Percentiles rank a stretch among this genome's conserved stretches.
phyloP scores from a whole-genome alignment of 2,888 invertebrate species.

The Urechis unicinctus region DNA sequence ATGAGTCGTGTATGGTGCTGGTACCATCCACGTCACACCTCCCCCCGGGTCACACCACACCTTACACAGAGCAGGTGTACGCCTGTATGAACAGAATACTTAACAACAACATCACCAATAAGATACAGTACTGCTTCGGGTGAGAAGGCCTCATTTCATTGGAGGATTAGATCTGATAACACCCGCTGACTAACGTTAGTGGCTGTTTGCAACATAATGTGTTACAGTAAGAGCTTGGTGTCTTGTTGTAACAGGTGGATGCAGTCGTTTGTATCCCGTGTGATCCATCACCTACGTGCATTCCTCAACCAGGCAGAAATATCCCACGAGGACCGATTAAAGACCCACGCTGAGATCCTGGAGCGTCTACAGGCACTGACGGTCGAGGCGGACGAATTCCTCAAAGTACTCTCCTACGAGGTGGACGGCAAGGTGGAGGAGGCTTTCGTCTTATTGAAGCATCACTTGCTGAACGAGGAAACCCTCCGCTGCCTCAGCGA shows the following conservation, averaged over 20 bases:
- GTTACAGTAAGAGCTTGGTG: too few relatives aligned
- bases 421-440: constrained; percentile 10
- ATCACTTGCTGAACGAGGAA: constrained; percentile 10
- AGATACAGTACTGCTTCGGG: too few relatives aligned
- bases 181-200: too few relatives aligned
- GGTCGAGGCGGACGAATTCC: constrained; percentile 7
- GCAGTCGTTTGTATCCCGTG: constrained; percentile 9
- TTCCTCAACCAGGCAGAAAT: constrained; percentile 16
- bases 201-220: too few relatives aligned
- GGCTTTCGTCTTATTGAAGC: constrained; percentile 4
- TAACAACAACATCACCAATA: too few relatives aligned
- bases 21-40: too few relatives aligned
- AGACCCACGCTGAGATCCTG: constrained; percentile 10
- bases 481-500: background rate
- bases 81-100: too few relatives aligned
- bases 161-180: too few relatives aligned
- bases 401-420: constrained; percentile 6
- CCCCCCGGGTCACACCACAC: too few relatives aligned
- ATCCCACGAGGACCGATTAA: constrained; percentile 11
- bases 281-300: constrained; percentile 12
- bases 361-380: constrained; percentile 9
- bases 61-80: too few relatives aligned
- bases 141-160: too few relatives aligned
- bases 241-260: constrained; percentile 13
- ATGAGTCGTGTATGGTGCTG: too few relatives aligned